A percentile compares a stretch with the other conserved stretches of the same genome.
phyloP scores from a whole-genome alignment of 2,113 vertebrate species.

The Ophiodon elongatus region DNA sequence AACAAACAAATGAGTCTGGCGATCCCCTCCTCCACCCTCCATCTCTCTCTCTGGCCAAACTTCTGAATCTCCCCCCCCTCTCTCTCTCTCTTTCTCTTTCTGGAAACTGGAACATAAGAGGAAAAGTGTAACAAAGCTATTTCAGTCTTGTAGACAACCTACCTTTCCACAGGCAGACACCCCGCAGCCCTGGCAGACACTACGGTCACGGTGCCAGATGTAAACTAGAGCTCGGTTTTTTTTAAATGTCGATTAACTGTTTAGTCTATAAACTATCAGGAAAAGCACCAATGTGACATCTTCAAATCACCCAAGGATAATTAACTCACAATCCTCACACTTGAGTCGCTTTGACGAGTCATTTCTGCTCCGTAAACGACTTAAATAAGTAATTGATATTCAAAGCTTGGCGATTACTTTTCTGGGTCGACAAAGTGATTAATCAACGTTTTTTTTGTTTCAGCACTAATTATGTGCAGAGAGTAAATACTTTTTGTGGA shows the following conservation, averaged over 20 bases:
- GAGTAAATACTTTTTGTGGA: not conserved
- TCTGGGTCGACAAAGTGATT: not conserved
- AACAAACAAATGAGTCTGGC: slow-evolving; percentile 53
- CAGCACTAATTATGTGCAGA: no score
- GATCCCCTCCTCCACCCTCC: slow-evolving; percentile 61
- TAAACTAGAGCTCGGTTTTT: not conserved
- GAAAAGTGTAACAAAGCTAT: slow-evolving; percentile 76
- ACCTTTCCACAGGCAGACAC: slow-evolving; percentile 58
- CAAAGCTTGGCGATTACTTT: not conserved
- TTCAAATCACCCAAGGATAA: not conserved
- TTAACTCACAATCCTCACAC: not conserved
- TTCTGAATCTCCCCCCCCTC: slow-evolving; percentile 37
- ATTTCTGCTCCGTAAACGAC: not conserved
- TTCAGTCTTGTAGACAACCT: slow-evolving; percentile 68
- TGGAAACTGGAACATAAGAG: slow-evolving; percentile 52
- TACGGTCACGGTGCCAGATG: slow-evolving; percentile 36
- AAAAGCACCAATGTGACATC: not conserved
- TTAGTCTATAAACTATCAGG: not conserved
- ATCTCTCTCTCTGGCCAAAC: slow-evolving; percentile 35
- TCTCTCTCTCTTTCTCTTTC: slow-evolving; percentile 24
- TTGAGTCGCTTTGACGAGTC: not conserved
- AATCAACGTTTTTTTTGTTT: no score
- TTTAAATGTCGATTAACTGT: not conserved
- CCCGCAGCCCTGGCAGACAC: slow-evolving; percentile 10
- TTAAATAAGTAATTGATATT: not conserved